Evolutionary conservation across 2,113 vertebrate species (phyloP).

Genomic region (Pterocles gutturalis): DNA sequence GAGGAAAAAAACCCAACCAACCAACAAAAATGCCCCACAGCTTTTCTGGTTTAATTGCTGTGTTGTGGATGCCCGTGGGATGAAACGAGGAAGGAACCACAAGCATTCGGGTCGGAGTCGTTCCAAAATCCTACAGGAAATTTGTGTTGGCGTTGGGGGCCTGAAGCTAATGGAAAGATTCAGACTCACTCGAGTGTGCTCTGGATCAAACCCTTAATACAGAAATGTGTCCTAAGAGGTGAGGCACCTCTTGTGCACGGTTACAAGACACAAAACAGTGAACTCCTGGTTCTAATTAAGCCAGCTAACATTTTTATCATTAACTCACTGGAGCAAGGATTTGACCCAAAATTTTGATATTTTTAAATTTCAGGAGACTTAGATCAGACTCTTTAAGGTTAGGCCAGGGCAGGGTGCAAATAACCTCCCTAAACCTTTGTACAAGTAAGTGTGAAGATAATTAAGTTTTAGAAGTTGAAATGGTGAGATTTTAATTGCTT

Average conservation of each 20-base stretch:
- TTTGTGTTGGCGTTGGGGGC: neutral
- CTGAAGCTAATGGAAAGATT: neutral
- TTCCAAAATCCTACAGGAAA: constrained; percentile 23
- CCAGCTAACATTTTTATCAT: neutral
- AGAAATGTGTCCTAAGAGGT: neutral
- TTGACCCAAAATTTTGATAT: neutral
- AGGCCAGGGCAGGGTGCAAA: neutral
- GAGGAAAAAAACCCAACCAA: neutral
- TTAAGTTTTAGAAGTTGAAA: neutral
- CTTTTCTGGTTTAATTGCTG: neutral
- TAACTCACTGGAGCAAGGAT: neutral
- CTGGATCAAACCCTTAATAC: neutral
- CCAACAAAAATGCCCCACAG: neutral
- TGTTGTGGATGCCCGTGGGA: neutral
- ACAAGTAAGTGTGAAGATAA: neutral
- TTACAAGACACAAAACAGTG: neutral
- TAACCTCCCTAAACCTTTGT: neutral
- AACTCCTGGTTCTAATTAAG: neutral
- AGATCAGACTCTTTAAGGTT: neutral
- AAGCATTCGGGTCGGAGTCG: neutral
- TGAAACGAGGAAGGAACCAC: neutral
- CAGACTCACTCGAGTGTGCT: neutral
- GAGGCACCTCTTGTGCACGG: neutral
- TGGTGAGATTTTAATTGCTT: neutral
- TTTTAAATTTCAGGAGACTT: neutral